Evolutionary conservation across 2,113 vertebrate genomes (phyloP).

Genomic region (Pao palembangensis): DNA sequence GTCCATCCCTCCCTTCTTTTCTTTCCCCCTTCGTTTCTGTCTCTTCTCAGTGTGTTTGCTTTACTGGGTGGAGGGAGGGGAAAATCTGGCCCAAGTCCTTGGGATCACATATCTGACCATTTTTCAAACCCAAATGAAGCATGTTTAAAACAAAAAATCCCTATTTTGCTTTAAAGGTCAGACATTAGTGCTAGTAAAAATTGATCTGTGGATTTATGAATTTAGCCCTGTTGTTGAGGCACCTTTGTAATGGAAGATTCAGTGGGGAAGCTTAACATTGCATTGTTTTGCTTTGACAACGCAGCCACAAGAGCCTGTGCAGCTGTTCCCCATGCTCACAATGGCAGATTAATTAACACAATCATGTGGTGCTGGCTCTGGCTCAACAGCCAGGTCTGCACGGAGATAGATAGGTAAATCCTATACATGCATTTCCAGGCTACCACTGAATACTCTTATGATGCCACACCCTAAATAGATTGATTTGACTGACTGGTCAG

Average conservation of each 20-base stretch:
- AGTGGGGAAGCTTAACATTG: constrained; percentile 96
- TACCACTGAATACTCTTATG: constrained; percentile 80
- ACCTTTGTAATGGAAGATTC: constrained; percentile 98
- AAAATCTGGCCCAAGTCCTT: constrained; percentile 80
- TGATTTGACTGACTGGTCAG: constrained; percentile 86
- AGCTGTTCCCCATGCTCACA: constrained; percentile 98
- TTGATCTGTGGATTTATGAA: constrained; percentile 96
- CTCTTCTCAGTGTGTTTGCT: constrained; percentile 82
- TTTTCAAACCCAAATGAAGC: constrained; percentile 92
- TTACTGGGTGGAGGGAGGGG: constrained; percentile 74
- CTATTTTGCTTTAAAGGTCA: constrained; percentile 94
- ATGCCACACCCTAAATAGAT: constrained; percentile 83
- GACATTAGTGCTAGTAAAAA: constrained; percentile 93
- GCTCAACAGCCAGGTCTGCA: constrained; percentile 99
- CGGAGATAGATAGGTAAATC: constrained; percentile 99
- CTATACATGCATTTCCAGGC: constrained; percentile 92
- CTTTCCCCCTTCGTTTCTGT: constrained; percentile 42
- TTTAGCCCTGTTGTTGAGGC: constrained; percentile 92
- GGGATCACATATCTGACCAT: constrained; percentile 89
- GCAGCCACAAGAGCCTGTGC: constrained; percentile 93
- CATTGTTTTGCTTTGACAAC: constrained; percentile 99
- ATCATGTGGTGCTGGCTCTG: constrained; percentile 96
- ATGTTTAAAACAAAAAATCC: constrained; percentile 74
- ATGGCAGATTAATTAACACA: constrained; percentile 99
- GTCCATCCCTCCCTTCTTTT: constrained; percentile 50